Evolutionary conservation across 2,113 vertebrate genomes (phyloP), one percentile per base, ranked within the genome.

Genomic region (Siniperca chuatsi): DNA sequence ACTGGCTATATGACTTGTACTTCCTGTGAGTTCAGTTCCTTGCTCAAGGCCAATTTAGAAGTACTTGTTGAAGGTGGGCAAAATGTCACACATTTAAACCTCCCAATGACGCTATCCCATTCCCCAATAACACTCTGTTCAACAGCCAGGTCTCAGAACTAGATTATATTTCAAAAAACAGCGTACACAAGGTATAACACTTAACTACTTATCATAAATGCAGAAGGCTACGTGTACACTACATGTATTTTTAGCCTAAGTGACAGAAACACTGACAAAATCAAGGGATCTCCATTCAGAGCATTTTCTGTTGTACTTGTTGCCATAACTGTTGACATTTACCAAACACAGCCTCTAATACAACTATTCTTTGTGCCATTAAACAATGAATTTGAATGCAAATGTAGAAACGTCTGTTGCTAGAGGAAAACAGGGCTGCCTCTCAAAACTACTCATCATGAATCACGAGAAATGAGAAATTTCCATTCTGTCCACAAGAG

Each of bases 401-500:
- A 76, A 76, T 83, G 52, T 58, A 23, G 55, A 81, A 68, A 83
- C 35, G 8, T 74, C 29, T 25, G 29, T 40, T 50, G 58, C 20
- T 33, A 8, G 46, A 78, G 10, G 23, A 71, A 42, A 76, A 79
- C 21, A 25, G 23, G 11, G 44, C 21, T 23, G 44, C 79, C 64
- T 76, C 71, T 86, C 57, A 46, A 44, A 84, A 74, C 52, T 33
- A 44, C 66, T 76, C 55, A 40, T 77, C 42, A 42, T 33, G 62
- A 83, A 81, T 73, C 44, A 81, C 58, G 48, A 84, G 25, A 84
- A 82, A 87, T 85, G 50, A 83, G 23, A 90, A 67, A 83, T 83
- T 65, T 81, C 74, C 72, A 62, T 72, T 69, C n/a, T 67, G 77
- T 86, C 58, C 78, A 71, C 21, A 77, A 60, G 64, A 83, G 46